Base-by-base conservation (phyloP, 2,113 vertebrate genomes). In the Istiophorus platypterus region DNA sequence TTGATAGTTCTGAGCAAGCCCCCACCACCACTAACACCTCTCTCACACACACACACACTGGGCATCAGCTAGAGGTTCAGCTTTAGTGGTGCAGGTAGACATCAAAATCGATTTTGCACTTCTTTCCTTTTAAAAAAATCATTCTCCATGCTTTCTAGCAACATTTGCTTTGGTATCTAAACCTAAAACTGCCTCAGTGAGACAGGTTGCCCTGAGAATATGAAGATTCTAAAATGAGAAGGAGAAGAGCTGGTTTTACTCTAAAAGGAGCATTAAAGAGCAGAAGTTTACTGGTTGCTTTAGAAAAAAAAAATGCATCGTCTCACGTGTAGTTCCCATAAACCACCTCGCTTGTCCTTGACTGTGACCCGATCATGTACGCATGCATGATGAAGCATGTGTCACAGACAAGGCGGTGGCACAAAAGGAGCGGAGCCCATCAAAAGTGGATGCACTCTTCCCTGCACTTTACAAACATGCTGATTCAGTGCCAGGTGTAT, bases 401-500 rank as follows among this genome's bases (percentile, higher is more conserved):
- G 74, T 86, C 47, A 2, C 0, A n/a, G 52, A 63, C 64, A 45
- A 74, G 13, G 65, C 31, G 22, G 11, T 15, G n/a, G n/a, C n/a
- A n/a, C n/a, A n/a, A n/a, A n/a, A n/a, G n/a, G n/a, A n/a, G n/a
- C n/a, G 37, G 27, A 41, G 56, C 42, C 24, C 57, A 70, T 77
- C 69, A 67, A 62, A 67, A 45, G 64, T 52, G 37, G 37, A 29
- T 8, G 37, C 51, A 1, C 26, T 12, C 39, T 42, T n/a, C 61
- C 27, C 0, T 49, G 63, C 71, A 57, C 64, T 76, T 78, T 65
- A 56, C 47, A 88, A 89, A 88, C 69, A 54, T 72, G 90, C 86
- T 90, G 90, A 92, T 78, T 90, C 86, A 85, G 87, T 74, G 42
- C 27, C 68, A 61, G 64, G 26, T 61, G 64, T 61, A 0, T 71